A percentile compares a stretch with the other conserved stretches of the same genome.
Evolutionary conservation across 2,888 invertebrate genomes (phyloP).

Genomic region (Eledone cirrhosa): DNA sequence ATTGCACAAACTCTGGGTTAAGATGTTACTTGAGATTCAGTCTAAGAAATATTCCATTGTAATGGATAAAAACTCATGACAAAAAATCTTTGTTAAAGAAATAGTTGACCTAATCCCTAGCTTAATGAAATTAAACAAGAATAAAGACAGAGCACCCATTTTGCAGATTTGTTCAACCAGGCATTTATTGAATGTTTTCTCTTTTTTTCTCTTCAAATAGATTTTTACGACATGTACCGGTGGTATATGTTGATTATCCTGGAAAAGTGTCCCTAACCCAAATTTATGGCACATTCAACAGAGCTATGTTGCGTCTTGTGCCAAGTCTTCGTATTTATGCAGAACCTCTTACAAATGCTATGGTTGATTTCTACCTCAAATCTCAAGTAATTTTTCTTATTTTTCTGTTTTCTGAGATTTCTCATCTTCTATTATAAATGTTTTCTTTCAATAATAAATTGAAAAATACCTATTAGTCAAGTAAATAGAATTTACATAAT

Average conservation of each 20-base stretch:
- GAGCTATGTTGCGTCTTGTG: constrained; percentile 95
- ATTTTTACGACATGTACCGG: constrained; percentile 88
- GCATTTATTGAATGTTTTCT: not conserved
- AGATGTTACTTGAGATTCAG: no score
- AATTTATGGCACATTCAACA: constrained; percentile 98
- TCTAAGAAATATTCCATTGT: no score
- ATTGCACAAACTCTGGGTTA: no score
- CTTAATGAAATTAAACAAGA: no score
- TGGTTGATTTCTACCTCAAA: constrained; percentile 97
- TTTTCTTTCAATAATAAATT: no score
- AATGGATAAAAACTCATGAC: no score
- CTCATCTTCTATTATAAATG: not conserved
- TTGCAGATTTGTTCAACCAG: no score
- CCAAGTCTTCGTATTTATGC: constrained; percentile 91
- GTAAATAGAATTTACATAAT: no score
- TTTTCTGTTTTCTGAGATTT: not conserved
- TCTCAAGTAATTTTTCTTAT: constrained; percentile 75
- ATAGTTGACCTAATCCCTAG: no score
- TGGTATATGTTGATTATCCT: constrained; percentile 99
- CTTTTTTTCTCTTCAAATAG: constrained; percentile 41
- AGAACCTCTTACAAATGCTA: constrained; percentile 95
- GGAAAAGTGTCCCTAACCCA: constrained; percentile 94
- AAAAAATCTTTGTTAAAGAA: no score
- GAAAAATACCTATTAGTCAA: no score
- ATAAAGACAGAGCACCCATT: no score